Base-by-base conservation (phyloP, 2,797 vertebrate species). In the Harpagifer antarcticus region DNA sequence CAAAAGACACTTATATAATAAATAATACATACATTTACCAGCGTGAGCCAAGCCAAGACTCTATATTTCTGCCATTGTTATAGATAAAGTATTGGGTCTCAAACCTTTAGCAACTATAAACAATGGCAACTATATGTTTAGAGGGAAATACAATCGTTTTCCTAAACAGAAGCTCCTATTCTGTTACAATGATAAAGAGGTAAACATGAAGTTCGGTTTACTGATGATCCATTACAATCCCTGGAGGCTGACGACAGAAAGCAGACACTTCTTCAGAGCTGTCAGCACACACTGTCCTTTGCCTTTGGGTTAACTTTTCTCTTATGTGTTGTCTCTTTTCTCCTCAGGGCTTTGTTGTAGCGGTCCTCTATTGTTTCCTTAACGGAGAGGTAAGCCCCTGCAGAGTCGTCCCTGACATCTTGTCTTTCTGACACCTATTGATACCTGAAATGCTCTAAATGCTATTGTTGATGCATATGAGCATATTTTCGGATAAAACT, bases 331-430 rank as follows among this genome's bases (percentile, higher is more conserved):
- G 14, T 74, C 49, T 47, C 58, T 49, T 33, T 79, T 53, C 56
- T 81, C 47, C 59, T n/a, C 78, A 99, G 98, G 98, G 98, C 14
- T 99, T 99, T 81, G 98, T 99, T 81, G 98, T 99, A 23, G 98
- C 98, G 23, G 96, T 99, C 58, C 97, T 99, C 69, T 99, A 99
- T 91, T 99, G 98, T 88, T 99, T 99, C 92, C 94, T 99, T 85
- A 99, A 99, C 37, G 98, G 98, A 86, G 98, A 99, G 96, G 98
- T 99, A 97, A 96, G 96, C 2, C 48, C 12, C 7, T 64, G 42
- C 14, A 64, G 2, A 47, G 50, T 11, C 1, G 49, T 61, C 20
- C 37, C 45, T 62, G 27, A 8, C 6, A 44, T 37, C 11, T 16
- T 13, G 2, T 58, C 33, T 68, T 43, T 15, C 1, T 55, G 3